phyloP scores from a whole-genome alignment of 1,140 invertebrate species.

The Archivesica marissinica region DNA sequence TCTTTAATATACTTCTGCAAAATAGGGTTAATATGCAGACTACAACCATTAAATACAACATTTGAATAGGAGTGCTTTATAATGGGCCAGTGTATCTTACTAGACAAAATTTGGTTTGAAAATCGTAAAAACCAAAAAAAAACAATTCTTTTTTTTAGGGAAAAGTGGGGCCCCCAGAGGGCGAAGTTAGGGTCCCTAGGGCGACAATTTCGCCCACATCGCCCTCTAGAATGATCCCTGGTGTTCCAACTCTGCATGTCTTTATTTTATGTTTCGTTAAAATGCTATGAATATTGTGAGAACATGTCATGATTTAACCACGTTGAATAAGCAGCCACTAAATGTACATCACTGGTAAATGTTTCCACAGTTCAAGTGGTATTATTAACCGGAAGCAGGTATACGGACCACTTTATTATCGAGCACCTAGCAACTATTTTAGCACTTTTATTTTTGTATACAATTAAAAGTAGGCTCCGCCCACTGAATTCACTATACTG shows the following conservation, averaged over 20 bases:
- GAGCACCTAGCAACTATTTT: constrained; percentile 23
- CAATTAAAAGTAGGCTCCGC: constrained; percentile 50
- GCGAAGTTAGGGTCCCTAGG: too few species aligned
- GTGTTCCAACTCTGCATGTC: constrained; percentile 17
- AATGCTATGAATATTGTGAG: neutral
- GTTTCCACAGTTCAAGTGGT: constrained; percentile 51
- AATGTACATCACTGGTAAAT: constrained; percentile 12
- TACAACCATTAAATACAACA: too few species aligned
- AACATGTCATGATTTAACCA: neutral
- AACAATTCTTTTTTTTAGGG: too few species aligned
- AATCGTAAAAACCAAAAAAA: too few species aligned
- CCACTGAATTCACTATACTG: constrained; percentile 51
- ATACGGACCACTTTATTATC: constrained; percentile 25
- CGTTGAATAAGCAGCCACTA: neutral
- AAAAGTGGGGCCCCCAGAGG: too few species aligned
- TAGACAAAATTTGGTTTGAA: too few species aligned
- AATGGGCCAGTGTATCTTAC: too few species aligned
- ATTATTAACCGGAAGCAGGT: constrained; percentile 42
- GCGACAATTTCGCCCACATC: too few species aligned
- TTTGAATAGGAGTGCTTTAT: too few species aligned
- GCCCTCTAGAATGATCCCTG: too few species aligned
- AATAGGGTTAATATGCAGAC: too few species aligned
- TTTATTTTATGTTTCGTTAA: constrained; percentile 16
- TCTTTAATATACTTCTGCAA: too few species aligned
- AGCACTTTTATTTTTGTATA: constrained; percentile 46